phyloP scores from a whole-genome alignment of 1,140 invertebrate species.

The Drosophila mojavensis region DNA sequence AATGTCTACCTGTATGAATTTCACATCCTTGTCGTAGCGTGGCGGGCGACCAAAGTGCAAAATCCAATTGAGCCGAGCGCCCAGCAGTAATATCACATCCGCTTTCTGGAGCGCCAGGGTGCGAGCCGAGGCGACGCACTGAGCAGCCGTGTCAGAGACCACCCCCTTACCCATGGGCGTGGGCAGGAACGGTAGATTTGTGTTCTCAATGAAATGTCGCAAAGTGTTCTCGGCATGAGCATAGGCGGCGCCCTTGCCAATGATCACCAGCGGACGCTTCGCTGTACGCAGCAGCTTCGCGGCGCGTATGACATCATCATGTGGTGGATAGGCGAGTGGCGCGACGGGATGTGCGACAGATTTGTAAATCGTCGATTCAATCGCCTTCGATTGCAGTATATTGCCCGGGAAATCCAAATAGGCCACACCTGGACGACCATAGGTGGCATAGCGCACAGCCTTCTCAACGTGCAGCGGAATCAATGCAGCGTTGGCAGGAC shows the following conservation, averaged over 20 bases:
- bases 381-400: constrained; percentile 86
- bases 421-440: constrained; percentile 93
- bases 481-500: constrained; percentile 91
- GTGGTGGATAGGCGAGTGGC: constrained; percentile 89
- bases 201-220: constrained; percentile 88
- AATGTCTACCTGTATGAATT: constrained; percentile 97
- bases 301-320: constrained; percentile 88
- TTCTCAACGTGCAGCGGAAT: constrained; percentile 97
- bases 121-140: constrained; percentile 93
- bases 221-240: constrained; percentile 90
- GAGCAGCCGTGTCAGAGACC: constrained; percentile 90
- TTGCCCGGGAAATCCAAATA: constrained; percentile 97
- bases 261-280: constrained; percentile 92
- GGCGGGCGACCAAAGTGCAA: constrained; percentile 97
- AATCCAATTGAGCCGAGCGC: constrained; percentile 98
- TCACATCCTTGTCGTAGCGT: constrained; percentile 91
- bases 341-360: constrained; percentile 85
- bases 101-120: constrained; percentile 93
- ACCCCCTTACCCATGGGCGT: constrained; percentile 99
- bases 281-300: constrained; percentile 89
- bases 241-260: constrained; percentile 98
- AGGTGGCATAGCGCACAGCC: constrained; percentile 92
- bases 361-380: constrained; percentile 80
- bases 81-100: constrained; percentile 94
- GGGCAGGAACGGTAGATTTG: constrained; percentile 94